A percentile compares a stretch with the other conserved stretches of the same genome.
phyloP scores from a whole-genome alignment of 2,797 vertebrate genomes.

The Linurgus olivaceus region DNA sequence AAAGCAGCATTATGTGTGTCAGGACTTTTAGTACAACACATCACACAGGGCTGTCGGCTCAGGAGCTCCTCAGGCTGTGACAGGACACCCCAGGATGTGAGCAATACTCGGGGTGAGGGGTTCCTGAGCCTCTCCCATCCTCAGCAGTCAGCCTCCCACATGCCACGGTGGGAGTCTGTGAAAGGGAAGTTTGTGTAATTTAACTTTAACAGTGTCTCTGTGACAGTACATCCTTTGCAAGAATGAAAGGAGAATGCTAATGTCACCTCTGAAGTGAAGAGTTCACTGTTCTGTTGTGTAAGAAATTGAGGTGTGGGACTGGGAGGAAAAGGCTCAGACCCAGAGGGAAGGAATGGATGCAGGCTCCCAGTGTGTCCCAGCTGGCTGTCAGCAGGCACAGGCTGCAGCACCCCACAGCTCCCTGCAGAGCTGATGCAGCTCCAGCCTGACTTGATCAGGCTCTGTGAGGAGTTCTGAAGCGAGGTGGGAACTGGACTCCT shows the following conservation, averaged over 20 bases:
- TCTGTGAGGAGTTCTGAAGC: background rate
- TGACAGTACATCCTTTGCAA: background rate
- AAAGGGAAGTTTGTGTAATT: background rate
- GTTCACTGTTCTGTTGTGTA: background rate
- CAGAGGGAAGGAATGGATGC: background rate
- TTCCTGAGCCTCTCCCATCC: background rate
- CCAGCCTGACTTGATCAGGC: background rate
- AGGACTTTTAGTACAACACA: background rate
- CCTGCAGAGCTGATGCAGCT: background rate
- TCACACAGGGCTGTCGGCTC: background rate
- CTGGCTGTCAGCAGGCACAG: background rate
- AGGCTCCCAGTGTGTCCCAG: background rate
- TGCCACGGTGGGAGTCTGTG: background rate
- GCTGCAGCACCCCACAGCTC: rapidly evolving
- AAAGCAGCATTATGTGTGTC: background rate
- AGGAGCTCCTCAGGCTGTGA: background rate
- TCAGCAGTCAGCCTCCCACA: background rate
- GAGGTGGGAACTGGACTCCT: background rate
- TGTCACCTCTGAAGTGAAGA: background rate
- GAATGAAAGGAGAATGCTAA: background rate
- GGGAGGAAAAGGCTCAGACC: background rate
- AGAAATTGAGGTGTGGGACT: background rate
- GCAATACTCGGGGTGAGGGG: rapidly evolving
- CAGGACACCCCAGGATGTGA: background rate
- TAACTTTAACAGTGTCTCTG: background rate